Conservation (phyloP, 1,140 invertebrate genomes). For the Bombyx mandarina region DNA sequence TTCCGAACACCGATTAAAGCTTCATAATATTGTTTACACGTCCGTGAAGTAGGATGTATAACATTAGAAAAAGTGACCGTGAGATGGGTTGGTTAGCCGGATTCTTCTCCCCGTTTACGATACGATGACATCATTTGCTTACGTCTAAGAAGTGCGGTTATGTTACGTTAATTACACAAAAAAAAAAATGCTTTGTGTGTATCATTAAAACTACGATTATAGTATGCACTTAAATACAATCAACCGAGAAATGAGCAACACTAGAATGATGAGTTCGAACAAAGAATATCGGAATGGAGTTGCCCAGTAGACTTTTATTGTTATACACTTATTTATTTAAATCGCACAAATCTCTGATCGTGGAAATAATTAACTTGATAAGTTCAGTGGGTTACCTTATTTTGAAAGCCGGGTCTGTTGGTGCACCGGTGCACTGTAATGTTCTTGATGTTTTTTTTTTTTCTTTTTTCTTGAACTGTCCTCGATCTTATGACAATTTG, state of each 20-base stretch:
- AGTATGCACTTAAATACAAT: too few species aligned
- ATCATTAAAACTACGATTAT: not conserved
- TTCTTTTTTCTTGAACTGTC: too few species aligned
- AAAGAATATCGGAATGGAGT: too few species aligned
- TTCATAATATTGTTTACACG: not conserved
- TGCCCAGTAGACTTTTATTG: too few species aligned
- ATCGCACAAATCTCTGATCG: too few species aligned
- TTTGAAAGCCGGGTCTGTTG: not conserved
- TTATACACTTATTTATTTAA: too few species aligned
- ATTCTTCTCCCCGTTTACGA: conserved; percentile 39
- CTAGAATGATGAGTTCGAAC: too few species aligned
- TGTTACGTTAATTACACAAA: conserved; percentile 6
- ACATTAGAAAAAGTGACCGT: conserved; percentile 59
- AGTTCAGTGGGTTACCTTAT: conserved; percentile 2
- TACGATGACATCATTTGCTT: conserved; percentile 51
- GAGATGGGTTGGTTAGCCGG: conserved; percentile 54
- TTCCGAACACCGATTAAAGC: conserved; percentile 10
- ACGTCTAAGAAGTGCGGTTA: conserved; percentile 45
- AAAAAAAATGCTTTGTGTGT: conserved; percentile 1
- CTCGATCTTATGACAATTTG: too few species aligned
- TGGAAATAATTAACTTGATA: too few species aligned
- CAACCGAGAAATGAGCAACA: too few species aligned
- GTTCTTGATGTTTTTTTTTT: too few species aligned
- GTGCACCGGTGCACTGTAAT: too few species aligned
- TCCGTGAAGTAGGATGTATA: conserved; percentile 31